Evolutionary conservation across 2,888 invertebrate species (phyloP).

Genomic region (Allophyes oxyacanthae): DNA sequence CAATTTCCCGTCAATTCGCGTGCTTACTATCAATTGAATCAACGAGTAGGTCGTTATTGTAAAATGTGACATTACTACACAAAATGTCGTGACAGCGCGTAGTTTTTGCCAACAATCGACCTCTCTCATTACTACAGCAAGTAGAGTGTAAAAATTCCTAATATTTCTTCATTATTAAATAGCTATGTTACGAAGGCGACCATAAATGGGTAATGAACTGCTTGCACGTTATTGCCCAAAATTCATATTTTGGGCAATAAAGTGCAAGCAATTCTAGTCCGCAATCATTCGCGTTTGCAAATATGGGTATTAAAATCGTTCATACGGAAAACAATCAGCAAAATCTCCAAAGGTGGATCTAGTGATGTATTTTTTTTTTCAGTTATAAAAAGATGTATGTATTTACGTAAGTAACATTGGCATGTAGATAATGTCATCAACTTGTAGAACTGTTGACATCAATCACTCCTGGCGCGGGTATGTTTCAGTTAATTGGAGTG

Average conservation of each 20-base stretch:
- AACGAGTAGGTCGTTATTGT: slow-evolving; percentile 21
- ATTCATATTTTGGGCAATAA: slow-evolving; percentile 28
- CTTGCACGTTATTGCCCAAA: slow-evolving; percentile 54
- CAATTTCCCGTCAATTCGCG: slow-evolving; percentile 1
- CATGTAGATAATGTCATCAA: too few species aligned
- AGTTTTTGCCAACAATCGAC: slow-evolving; percentile 47
- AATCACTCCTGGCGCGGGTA: too few species aligned
- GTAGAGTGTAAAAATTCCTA: slow-evolving; percentile 76
- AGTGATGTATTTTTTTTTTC: too few species aligned
- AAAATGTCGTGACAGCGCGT: slow-evolving; percentile 46
- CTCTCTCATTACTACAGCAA: slow-evolving; percentile 66
- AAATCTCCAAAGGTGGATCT: too few species aligned
- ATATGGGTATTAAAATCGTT: too few species aligned
- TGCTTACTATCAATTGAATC: slow-evolving; percentile 20
- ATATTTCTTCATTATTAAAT: slow-evolving; percentile 59
- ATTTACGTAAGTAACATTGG: too few species aligned
- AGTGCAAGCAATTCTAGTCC: slow-evolving; percentile 15
- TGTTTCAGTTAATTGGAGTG: too few species aligned
- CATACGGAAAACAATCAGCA: too few species aligned
- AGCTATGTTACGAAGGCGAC: slow-evolving; percentile 57
- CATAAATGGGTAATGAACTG: slow-evolving; percentile 48
- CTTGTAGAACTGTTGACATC: too few species aligned
- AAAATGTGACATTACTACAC: slow-evolving; percentile 51
- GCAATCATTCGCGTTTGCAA: background rate
- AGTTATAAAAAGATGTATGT: too few species aligned